phyloP scores from a whole-genome alignment of 2,888 invertebrate genomes.

The Agrochola circellaris region DNA sequence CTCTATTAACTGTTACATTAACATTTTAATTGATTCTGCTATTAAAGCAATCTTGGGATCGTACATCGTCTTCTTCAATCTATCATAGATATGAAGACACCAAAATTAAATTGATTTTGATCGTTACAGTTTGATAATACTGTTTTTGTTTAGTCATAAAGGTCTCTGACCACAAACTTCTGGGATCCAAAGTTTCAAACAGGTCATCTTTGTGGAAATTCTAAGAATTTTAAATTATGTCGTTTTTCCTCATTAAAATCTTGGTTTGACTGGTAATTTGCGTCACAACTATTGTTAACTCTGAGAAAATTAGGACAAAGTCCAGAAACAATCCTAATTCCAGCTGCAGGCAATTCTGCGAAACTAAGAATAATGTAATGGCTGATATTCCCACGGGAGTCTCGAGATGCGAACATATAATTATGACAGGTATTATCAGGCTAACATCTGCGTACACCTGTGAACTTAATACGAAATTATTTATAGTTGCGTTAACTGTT shows the following conservation, averaged over 20 bases:
- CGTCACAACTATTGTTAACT: slow-evolving; percentile 37
- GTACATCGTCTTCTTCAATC: slow-evolving; percentile 38
- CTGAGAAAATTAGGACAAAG: slow-evolving; percentile 34
- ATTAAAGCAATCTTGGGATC: slow-evolving; percentile 50
- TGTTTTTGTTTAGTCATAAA: slow-evolving; percentile 18
- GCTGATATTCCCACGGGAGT: slow-evolving; percentile 56
- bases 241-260: slow-evolving; percentile 28
- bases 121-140: slow-evolving; percentile 39
- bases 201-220: slow-evolving; percentile 15
- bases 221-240: slow-evolving; percentile 8
- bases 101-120: slow-evolving; percentile 43
- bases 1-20: slow-evolving; percentile 37
- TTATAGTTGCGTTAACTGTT: slow-evolving; percentile 31
- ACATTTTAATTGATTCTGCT: slow-evolving; percentile 42
- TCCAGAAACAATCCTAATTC: slow-evolving; percentile 23
- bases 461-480: slow-evolving; percentile 35
- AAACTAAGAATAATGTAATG: slow-evolving; percentile 29
- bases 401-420: slow-evolving; percentile 41
- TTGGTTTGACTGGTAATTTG: slow-evolving; percentile 33
- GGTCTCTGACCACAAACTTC: slow-evolving; percentile 20
- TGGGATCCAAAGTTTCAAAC: not conserved
- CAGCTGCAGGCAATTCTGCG: slow-evolving; percentile 44
- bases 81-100: slow-evolving; percentile 53
- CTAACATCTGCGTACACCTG: slow-evolving; percentile 32
- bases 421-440: slow-evolving; percentile 51